Evolutionary conservation across 2,113 vertebrate genomes (phyloP).

Genomic region (Percina caprodes): DNA sequence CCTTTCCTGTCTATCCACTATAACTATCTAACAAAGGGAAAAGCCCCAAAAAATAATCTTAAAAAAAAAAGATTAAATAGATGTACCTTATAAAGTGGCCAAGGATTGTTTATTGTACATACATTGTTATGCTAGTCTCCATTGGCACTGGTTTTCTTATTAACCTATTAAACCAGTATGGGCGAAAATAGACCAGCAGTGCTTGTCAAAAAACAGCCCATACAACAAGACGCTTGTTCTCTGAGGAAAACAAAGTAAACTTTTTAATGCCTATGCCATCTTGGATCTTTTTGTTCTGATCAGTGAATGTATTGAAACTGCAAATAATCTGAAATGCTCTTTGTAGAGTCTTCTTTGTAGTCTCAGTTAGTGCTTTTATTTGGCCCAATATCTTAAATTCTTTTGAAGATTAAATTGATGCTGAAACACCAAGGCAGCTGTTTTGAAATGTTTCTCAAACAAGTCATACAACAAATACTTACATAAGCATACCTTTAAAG

Average conservation of each 20-base stretch:
- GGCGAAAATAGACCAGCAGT: too few relatives aligned
- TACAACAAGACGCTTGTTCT: neutral
- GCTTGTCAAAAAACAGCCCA: neutral
- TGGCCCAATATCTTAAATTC: neutral
- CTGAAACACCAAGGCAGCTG: neutral
- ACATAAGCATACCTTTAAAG: neutral
- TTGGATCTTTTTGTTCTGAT: neutral
- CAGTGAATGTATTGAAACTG: neutral
- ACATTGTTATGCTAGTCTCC: neutral
- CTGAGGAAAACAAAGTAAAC: neutral
- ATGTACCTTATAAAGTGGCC: neutral
- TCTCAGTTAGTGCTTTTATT: constrained; percentile 1
- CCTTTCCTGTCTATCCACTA: too few relatives aligned
- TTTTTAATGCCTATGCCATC: neutral
- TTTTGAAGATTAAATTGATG: neutral
- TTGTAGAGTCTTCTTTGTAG: neutral
- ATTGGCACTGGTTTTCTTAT: neutral
- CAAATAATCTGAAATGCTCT: neutral
- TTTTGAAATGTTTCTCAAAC: constrained; percentile 16
- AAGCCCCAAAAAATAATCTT: too few relatives aligned
- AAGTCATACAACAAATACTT: neutral
- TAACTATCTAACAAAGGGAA: too few relatives aligned
- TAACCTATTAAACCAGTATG: neutral
- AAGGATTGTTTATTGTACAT: too few relatives aligned
- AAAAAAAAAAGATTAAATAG: neutral